Conservation (phyloP, 2,113 vertebrate species). For the Copsychus sechellarum region DNA sequence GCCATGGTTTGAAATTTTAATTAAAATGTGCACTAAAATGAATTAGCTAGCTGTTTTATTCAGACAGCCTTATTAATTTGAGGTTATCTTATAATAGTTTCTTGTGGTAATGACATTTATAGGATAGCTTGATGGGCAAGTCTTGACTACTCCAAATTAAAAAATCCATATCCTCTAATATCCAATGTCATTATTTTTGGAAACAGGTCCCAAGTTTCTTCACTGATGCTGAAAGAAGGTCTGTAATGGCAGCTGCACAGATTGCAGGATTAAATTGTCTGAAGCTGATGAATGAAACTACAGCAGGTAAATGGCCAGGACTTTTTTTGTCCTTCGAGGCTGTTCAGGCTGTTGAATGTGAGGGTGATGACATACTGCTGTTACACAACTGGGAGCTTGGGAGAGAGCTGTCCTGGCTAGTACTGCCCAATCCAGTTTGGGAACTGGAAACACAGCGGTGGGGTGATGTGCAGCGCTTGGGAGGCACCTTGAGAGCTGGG, state of each 20-base stretch:
- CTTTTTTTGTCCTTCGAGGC: not conserved
- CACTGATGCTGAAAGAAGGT: conserved; percentile 91
- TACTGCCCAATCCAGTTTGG: not conserved
- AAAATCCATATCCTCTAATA: not conserved
- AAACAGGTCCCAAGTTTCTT: conserved; percentile 92
- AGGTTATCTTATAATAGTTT: not conserved
- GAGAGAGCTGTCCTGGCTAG: not conserved
- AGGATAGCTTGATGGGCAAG: not conserved
- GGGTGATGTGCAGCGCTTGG: not conserved
- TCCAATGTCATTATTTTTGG: not conserved
- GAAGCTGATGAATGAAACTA: conserved; percentile 93
- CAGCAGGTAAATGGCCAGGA: conserved; percentile 81
- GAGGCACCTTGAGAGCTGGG: not conserved
- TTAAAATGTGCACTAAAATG: not conserved
- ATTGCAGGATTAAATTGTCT: conserved; percentile 94
- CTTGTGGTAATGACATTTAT: not conserved
- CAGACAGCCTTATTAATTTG: not conserved
- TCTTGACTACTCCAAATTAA: not conserved
- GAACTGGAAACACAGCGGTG: not conserved
- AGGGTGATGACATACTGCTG: not conserved
- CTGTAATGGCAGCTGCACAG: conserved; percentile 89
- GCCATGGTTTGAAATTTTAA: not conserved
- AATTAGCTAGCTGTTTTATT: not conserved
- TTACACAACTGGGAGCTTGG: not conserved
- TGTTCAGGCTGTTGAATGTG: not conserved